Evolutionary conservation across 2,888 invertebrate species (phyloP).

Genomic region (Trisateles emortualis): DNA sequence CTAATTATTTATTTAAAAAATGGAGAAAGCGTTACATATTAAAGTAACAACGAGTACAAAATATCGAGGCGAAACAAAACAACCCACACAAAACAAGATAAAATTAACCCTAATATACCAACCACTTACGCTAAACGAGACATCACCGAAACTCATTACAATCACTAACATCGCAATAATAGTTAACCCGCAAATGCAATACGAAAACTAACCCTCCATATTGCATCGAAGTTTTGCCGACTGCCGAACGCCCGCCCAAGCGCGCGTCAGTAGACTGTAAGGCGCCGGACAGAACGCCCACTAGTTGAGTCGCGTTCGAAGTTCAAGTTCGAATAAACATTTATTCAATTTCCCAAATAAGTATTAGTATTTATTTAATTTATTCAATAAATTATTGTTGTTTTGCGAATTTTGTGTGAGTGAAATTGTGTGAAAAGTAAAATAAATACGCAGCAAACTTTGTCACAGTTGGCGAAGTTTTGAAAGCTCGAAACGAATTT

Average conservation of each 20-base stretch:
- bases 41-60: too few species aligned
- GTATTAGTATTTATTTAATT: constrained; percentile 22
- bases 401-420: constrained; percentile 20
- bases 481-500: constrained; percentile 21
- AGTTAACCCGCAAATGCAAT: constrained; percentile 32
- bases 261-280: constrained; percentile 63
- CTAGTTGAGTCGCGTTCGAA: constrained; percentile 61
- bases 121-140: not conserved
- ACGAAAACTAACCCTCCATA: constrained; percentile 22
- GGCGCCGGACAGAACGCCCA: constrained; percentile 66
- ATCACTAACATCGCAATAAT: constrained; percentile 18
- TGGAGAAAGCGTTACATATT: too few species aligned
- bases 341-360: constrained; percentile 17
- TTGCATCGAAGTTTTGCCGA: constrained; percentile 43
- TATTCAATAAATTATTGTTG: constrained; percentile 1
- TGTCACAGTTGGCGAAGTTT: constrained; percentile 40
- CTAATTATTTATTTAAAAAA: too few species aligned
- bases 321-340: constrained; percentile 61
- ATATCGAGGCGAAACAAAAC: too few species aligned
- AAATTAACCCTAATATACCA: not conserved
- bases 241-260: constrained; percentile 42
- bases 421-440: constrained; percentile 26
- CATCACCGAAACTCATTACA: constrained; percentile 22
- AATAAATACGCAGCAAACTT: constrained; percentile 26
- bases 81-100: too few species aligned